These are phyloP conservation scores for Sarcophaga carnaria DNA, from an alignment of 2,888 invertebrate species.

Conservation along the genomic window DNA sequence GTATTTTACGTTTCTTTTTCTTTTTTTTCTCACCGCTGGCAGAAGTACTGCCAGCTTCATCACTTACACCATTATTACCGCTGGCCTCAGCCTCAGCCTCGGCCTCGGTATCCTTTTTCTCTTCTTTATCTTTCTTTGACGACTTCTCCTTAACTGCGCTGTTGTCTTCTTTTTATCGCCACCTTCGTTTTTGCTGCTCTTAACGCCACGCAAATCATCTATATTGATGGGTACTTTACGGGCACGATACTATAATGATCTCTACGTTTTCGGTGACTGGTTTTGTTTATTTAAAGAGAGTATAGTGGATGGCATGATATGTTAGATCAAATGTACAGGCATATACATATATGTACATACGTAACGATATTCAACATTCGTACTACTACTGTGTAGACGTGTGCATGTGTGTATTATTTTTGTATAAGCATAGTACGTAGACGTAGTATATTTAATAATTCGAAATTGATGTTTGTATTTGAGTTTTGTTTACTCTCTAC, in stretches of 20 bases:
- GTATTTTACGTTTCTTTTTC: conserved; percentile 93
- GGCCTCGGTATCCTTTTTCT: conserved; percentile 76
- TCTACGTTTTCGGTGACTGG: conserved; percentile 35
- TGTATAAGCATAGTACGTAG: too few relatives aligned
- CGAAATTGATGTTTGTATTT: background rate
- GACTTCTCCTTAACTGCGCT: conserved; percentile 48
- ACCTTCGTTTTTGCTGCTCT: conserved; percentile 73
- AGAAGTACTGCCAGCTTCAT: conserved; percentile 65
- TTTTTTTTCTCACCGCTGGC: conserved; percentile 77
- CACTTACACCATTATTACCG: conserved; percentile 69
- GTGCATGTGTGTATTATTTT: too few relatives aligned
- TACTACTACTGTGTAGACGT: too few relatives aligned
- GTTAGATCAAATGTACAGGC: conserved; percentile 32
- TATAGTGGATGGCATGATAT: conserved; percentile 82
- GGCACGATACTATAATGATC: conserved; percentile 86
- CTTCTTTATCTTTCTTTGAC: conserved; percentile 67
- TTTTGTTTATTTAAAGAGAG: conserved; percentile 55
- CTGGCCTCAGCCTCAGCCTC: conserved; percentile 71
- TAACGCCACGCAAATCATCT: conserved; percentile 77
- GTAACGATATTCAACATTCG: too few relatives aligned
- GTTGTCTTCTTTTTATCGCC: conserved; percentile 68
- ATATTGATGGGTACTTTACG: conserved; percentile 87
- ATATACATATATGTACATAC: background rate
- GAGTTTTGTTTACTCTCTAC: conserved; percentile 52
- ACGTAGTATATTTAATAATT: too few relatives aligned